Conservation (phyloP, 1,140 invertebrate species). For the Plutomurus gul region DNA sequence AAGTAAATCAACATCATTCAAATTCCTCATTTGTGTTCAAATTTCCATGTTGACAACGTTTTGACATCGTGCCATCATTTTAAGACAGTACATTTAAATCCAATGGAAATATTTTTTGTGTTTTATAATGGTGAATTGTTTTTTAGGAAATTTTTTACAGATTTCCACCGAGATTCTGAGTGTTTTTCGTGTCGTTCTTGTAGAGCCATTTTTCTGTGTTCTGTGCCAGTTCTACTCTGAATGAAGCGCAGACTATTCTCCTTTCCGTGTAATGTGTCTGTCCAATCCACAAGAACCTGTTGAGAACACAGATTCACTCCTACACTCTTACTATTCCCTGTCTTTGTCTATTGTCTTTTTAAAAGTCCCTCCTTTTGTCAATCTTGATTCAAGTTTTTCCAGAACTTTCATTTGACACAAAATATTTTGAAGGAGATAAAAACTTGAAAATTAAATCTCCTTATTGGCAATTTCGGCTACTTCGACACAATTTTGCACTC, state of each 20-base stretch:
- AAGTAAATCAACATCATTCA: too few relatives aligned
- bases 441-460: too few relatives aligned
- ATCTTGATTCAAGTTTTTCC: too few relatives aligned
- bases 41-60: too few relatives aligned
- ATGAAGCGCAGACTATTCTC: background rate
- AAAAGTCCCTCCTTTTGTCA: background rate
- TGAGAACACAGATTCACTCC: background rate
- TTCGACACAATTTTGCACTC: too few relatives aligned
- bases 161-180: background rate
- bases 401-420: too few relatives aligned
- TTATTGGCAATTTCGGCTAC: too few relatives aligned
- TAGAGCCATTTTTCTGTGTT: slow-evolving; percentile 1
- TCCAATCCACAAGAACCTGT: background rate
- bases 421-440: too few relatives aligned
- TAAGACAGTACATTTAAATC: too few relatives aligned
- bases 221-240: background rate
- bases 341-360: background rate
- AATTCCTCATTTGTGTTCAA: too few relatives aligned
- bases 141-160: slow-evolving; percentile 38
- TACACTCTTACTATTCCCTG: background rate
- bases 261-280: background rate
- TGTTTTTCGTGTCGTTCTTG: slow-evolving; percentile 14
- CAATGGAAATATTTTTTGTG: too few relatives aligned
- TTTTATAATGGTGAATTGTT: slow-evolving; percentile 4
- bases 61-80: too few relatives aligned